Conservation (phyloP, 2,888 invertebrate species). For the Volucella inanis region DNA sequence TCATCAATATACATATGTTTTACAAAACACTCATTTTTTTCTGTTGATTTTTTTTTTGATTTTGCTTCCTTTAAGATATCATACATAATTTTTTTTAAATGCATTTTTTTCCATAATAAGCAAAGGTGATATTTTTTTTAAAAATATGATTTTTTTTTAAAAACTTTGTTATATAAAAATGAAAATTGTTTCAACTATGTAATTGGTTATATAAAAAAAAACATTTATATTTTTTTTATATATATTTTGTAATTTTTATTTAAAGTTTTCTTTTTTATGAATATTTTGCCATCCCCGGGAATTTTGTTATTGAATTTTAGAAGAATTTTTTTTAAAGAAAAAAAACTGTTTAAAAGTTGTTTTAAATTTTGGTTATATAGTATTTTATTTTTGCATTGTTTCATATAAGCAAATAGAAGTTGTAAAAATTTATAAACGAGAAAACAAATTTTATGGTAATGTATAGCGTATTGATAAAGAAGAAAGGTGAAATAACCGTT, state of each 20-base stretch:
- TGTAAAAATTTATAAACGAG: conserved; percentile 6
- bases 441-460: conserved; percentile 44
- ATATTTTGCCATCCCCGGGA: conserved; percentile 52
- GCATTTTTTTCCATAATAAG: conserved; percentile 45
- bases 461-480: conserved; percentile 56
- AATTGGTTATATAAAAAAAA: conserved; percentile 62
- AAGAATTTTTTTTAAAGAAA: conserved; percentile 7
- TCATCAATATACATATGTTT: conserved; percentile 31
- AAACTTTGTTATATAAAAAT: conserved; percentile 63
- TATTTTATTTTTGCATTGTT: conserved; percentile 46
- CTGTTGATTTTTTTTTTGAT: conserved; percentile 1
- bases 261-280: conserved; percentile 35
- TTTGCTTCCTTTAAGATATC: conserved; percentile 14
- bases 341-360: conserved; percentile 50
- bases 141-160: conserved; percentile 64
- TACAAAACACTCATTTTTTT: conserved; percentile 17
- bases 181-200: conserved; percentile 49
- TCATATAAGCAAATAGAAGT: conserved; percentile 27
- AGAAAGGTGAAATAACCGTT: conserved; percentile 45
- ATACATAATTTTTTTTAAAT: conserved; percentile 25
- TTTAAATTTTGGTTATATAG: conserved; percentile 39
- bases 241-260: conserved; percentile 38
- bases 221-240: conserved; percentile 44
- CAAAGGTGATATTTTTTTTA: conserved; percentile 72
- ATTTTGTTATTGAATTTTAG: conserved; percentile 62